Evolutionary conservation across 1,140 invertebrate species (phyloP).

Genomic region (Bombus soroeensis): DNA sequence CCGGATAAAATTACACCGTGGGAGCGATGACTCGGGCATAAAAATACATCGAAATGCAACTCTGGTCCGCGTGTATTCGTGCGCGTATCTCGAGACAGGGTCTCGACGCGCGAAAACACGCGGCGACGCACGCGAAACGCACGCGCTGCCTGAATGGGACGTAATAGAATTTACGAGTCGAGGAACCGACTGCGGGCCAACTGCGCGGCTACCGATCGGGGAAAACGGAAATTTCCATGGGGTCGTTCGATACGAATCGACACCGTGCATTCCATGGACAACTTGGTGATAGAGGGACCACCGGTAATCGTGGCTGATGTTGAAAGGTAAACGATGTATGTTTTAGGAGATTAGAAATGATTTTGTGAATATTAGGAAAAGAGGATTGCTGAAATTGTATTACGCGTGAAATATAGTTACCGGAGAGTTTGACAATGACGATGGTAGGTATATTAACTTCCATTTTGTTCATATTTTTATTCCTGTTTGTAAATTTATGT

Average conservation of each 20-base stretch:
- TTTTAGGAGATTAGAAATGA: too few species aligned
- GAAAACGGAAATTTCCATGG: constrained; percentile 49
- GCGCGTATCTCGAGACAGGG: constrained; percentile 56
- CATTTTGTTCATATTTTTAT: too few species aligned
- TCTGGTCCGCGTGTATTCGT: constrained; percentile 50
- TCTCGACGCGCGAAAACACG: constrained; percentile 33
- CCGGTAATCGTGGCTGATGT: neutral
- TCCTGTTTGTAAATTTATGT: too few species aligned
- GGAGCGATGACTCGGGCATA: constrained; percentile 82
- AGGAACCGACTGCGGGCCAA: neutral
- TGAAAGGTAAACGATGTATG: too few species aligned
- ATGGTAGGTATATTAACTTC: too few species aligned
- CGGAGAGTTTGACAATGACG: neutral
- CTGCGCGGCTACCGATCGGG: constrained; percentile 16
- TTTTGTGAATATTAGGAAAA: neutral
- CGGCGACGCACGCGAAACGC: constrained; percentile 35
- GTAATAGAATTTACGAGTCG: constrained; percentile 61
- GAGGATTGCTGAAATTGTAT: neutral
- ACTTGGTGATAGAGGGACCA: neutral
- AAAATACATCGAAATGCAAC: constrained; percentile 80
- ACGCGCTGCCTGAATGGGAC: constrained; percentile 67
- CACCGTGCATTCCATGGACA: neutral
- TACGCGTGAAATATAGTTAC: neutral
- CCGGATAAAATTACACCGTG: constrained; percentile 81
- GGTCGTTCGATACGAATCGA: neutral